These are phyloP conservation scores for Geophilus truncorum DNA, from an alignment of 2,888 invertebrate genomes.

Conservation along the genomic window DNA sequence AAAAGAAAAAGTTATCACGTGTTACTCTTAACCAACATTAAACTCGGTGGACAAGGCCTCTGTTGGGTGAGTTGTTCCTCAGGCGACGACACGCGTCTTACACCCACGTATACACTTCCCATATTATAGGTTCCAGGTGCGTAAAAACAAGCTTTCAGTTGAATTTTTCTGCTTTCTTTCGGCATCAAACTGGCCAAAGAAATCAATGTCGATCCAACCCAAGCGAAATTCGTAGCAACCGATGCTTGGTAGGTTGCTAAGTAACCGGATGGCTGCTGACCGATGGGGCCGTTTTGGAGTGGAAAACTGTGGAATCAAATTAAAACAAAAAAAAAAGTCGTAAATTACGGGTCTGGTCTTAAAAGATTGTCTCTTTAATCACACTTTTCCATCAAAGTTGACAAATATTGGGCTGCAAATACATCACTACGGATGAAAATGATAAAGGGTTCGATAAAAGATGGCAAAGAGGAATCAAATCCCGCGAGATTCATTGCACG, in stretches of 20 bases:
- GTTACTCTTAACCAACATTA: neutral
- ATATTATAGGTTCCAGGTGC: constrained; percentile 47
- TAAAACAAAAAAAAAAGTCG: neutral
- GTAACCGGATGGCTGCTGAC: constrained; percentile 2
- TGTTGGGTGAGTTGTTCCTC: constrained; percentile 7
- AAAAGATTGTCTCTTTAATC: neutral
- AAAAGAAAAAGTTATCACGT: neutral
- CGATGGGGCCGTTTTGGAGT: neutral
- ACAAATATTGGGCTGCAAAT: neutral
- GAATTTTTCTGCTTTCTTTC: constrained; percentile 42
- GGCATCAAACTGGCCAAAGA: constrained; percentile 41
- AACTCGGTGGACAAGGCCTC: constrained; percentile 16
- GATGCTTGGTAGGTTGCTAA: constrained; percentile 10
- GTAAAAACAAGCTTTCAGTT: constrained; percentile 44
- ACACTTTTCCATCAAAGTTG: neutral
- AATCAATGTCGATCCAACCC: constrained; percentile 46
- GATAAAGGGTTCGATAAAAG: neutral
- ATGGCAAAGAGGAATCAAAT: neutral
- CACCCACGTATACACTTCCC: constrained; percentile 38
- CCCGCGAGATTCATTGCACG: neutral
- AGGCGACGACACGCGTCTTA: neutral
- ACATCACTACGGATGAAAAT: neutral
- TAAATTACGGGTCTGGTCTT: too few species aligned
- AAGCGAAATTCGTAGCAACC: constrained; percentile 42
- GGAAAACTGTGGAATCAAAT: neutral